Evolutionary conservation across 2,888 invertebrate species (phyloP), one percentile per base, ranked within the genome.

Genomic region (Phengaris arion): DNA sequence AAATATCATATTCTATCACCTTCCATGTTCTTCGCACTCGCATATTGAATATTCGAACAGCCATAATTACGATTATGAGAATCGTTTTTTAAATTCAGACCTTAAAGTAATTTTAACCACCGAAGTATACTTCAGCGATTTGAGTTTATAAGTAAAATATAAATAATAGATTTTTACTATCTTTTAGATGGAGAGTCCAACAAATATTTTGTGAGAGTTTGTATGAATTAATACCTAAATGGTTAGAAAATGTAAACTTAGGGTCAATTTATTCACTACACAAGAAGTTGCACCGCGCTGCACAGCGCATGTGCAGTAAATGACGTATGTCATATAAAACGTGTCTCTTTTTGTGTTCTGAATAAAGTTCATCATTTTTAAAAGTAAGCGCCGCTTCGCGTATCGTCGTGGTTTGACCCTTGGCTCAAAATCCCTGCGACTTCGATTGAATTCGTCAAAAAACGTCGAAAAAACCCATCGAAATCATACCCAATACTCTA

Each of bases 1-100:
- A 75, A 74, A 74, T 76, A 76, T 74, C 74, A 72, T 72, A 72
- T 46, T 68, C 22, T 10, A 52, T 54, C 35, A 54, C 72, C 22
- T 72, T 15, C 54, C 8, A 35, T 68, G 68, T 15, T 69, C 9
- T 13, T 69, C 45, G 10, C 69, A 59, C 59, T 22, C 22, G 22
- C 10, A 64, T 35, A 64, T 64, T 22, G 13, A 64, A 64, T 64
- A 45, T 2, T 64, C 1, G 35, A 64, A 57, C 15, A 35, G 22
- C 22, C 8, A 22, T 22, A 59, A 10, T 35, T 64, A 12, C 10
- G 12, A 35, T 64, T 64, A 22, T 22, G 22, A 22, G 22, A 22
- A 22, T 35, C 35, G 35, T 3, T 35, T 35, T 35, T 35, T 4
- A 35, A 35, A 35, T 48, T 48, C 52, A 12, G 52, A 12, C 12